Conservation (phyloP, 2,797 vertebrate genomes). For the Chrysocyon brachyurus region DNA sequence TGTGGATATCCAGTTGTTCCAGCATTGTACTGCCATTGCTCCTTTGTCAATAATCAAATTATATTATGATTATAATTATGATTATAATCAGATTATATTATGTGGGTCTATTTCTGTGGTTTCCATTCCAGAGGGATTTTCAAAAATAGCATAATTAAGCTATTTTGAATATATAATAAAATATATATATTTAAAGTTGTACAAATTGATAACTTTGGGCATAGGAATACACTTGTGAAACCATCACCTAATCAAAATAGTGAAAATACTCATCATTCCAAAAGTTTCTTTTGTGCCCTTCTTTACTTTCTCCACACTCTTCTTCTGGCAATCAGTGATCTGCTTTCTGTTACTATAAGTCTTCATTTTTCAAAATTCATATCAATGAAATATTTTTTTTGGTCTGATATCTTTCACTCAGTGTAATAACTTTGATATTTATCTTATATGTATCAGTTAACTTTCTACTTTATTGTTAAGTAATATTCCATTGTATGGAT, state of each 20-base stretch:
- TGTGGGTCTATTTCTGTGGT: neutral
- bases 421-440: neutral
- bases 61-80: too few species aligned
- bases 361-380: slow-evolving; percentile 21
- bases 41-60: neutral
- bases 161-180: slow-evolving; percentile 1
- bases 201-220: slow-evolving; percentile 24
- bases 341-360: slow-evolving; percentile 2
- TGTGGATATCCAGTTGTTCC: neutral
- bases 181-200: slow-evolving; percentile 1
- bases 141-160: neutral
- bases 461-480: slow-evolving; percentile 19
- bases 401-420: neutral
- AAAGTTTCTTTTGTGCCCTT: slow-evolving; percentile 5
- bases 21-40: neutral
- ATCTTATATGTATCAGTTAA: neutral
- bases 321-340: neutral
- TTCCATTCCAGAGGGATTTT: neutral
- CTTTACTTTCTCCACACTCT: neutral
- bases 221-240: neutral
- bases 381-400: neutral
- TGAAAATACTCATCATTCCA: neutral
- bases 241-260: neutral
- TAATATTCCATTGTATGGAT: neutral
- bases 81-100: neutral